Base-by-base conservation (phyloP, 2,797 vertebrate species). In the Morus bassanus region DNA sequence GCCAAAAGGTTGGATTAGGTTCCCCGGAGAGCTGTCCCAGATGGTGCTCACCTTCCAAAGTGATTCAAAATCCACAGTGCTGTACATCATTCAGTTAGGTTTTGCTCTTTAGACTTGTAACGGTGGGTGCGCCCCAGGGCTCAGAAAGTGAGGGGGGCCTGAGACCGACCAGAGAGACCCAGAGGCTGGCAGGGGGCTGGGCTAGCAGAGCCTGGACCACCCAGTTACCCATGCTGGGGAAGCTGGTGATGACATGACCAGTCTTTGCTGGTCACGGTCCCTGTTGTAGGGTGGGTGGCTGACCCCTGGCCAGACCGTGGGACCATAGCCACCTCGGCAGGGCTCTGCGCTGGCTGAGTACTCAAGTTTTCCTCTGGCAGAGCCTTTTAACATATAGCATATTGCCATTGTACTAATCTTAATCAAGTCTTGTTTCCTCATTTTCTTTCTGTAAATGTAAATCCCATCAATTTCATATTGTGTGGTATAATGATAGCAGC, bases 241-340 rank as follows among this genome's bases (percentile, higher is more conserved):
- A 76, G 59, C 22, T 18, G 51, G 28, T 43, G 18, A 11, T 35
- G 37, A 35, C 63, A 21, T 0, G 6, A 13, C 22, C 22, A 11
- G 14, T 5, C 53, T 50, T 56, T 1, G 3, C 10, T 23, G 43
- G 33, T 48, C 41, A 11, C 0, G 4, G 43, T 57, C 15, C 53
- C 33, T 1, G 0, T 25, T 51, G n/a, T 0, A 4, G 31, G 9
- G 30, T 24, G 50, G 9, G 8, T 16, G 18, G 45, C 30, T 59
- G 37, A 41, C 21, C 25, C 19, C 27, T 18, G 30, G 25, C 41
- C 24, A 28, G 54, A 16, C 19, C 1, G 1, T 31, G 15, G 45
- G 57, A 59, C 43, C 8, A 4, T 1, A 37, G 48, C 35, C 11
- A 11, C 35, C 18, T 31, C 27, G 4, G 2, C 31, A 39, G 54